Evolutionary conservation across 2,797 vertebrate genomes (phyloP).

Genomic region (Podargus strigoides): DNA sequence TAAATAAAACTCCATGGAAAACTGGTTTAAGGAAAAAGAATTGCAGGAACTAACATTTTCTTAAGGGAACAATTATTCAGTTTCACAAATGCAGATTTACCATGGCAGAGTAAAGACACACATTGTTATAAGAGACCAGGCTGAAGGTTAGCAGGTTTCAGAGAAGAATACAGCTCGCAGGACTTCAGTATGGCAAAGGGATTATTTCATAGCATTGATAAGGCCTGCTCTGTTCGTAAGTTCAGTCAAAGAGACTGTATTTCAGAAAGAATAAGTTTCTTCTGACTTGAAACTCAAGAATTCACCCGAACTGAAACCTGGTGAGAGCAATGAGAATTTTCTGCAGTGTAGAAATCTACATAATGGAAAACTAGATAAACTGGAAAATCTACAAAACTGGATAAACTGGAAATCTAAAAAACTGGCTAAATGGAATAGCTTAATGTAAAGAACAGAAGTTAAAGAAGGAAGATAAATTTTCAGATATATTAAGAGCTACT

Average conservation of each 20-base stretch:
- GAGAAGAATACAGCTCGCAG: background rate
- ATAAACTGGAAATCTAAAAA: too few species aligned
- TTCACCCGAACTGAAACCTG: background rate
- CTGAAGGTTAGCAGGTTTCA: background rate
- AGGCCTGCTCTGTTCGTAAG: background rate
- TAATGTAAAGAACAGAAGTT: background rate
- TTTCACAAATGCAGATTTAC: background rate
- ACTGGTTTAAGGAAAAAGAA: background rate
- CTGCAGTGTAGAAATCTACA: background rate
- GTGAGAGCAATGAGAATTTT: background rate
- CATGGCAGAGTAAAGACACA: background rate
- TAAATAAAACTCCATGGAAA: background rate
- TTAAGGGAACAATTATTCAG: background rate
- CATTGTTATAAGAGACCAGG: background rate
- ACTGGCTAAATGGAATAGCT: background rate
- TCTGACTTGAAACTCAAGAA: background rate
- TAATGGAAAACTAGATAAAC: background rate
- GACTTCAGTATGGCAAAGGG: background rate
- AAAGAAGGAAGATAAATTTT: background rate
- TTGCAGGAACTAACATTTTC: background rate
- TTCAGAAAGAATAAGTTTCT: background rate
- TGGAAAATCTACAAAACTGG: too few species aligned
- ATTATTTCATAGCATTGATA: background rate
- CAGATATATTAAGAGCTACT: background rate
- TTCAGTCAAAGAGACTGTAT: background rate